These are phyloP conservation scores for Chaunax sp. DNA, from an alignment of 2,797 vertebrate species.

Conservation along the genomic window DNA sequence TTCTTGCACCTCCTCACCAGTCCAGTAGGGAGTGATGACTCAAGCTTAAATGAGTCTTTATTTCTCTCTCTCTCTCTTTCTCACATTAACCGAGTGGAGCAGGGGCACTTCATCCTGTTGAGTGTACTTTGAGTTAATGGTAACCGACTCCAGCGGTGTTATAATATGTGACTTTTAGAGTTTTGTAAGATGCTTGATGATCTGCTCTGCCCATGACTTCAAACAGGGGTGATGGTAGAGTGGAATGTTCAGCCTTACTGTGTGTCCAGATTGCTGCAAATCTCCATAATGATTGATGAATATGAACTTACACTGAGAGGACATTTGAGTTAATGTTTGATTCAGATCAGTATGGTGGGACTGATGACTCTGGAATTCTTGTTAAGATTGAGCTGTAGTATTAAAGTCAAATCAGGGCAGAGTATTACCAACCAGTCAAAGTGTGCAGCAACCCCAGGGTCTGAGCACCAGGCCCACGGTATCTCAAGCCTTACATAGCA, in stretches of 20 bases:
- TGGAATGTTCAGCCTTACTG: slow-evolving; percentile 20
- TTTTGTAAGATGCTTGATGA: slow-evolving; percentile 39
- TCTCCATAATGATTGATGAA: neutral
- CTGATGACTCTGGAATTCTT: neutral
- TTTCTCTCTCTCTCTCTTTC: slow-evolving; percentile 23
- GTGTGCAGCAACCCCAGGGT: neutral
- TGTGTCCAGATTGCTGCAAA: slow-evolving; percentile 9
- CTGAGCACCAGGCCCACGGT: too few species aligned
- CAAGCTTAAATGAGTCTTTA: slow-evolving; percentile 58
- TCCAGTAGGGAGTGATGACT: slow-evolving; percentile 69
- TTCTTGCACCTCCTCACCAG: slow-evolving; percentile 72
- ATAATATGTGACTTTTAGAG: slow-evolving; percentile 29
- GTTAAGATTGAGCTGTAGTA: neutral
- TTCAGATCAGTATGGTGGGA: slow-evolving; percentile 14
- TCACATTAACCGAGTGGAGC: slow-evolving; percentile 27
- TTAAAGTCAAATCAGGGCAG: neutral
- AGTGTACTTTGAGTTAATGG: slow-evolving; percentile 52
- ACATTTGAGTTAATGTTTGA: slow-evolving; percentile 2
- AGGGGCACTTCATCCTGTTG: slow-evolving; percentile 28
- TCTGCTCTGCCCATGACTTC: slow-evolving; percentile 10
- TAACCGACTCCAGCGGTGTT: slow-evolving; percentile 47
- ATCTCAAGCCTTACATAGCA: too few species aligned
- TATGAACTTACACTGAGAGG: neutral
- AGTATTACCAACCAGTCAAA: neutral
- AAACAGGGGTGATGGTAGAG: slow-evolving; percentile 8